These are phyloP conservation scores for Dione juno DNA, from an alignment of 2,888 invertebrate species.

Conservation along the genomic window DNA sequence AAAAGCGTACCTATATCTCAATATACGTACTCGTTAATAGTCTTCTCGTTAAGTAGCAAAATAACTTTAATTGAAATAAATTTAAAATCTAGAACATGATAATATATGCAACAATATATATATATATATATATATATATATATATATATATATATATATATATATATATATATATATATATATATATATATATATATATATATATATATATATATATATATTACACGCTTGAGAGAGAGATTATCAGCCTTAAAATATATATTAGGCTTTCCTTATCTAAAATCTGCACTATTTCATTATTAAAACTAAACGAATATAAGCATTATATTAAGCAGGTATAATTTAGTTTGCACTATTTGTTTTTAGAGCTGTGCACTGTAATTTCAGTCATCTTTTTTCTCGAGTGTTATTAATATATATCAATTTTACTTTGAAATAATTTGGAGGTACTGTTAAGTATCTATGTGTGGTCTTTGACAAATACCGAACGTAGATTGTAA, in stretches of 20 bases:
- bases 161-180: no score
- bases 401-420: neutral
- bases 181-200: no score
- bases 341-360: slow-evolving; percentile 34
- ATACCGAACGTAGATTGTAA: no score
- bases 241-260: slow-evolving; percentile 78
- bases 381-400: slow-evolving; percentile 2
- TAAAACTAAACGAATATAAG: slow-evolving; percentile 40
- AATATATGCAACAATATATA: no score
- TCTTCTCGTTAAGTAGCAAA: neutral
- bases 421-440: neutral
- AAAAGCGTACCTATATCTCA: no score
- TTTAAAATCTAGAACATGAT: no score
- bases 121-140: no score
- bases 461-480: no score
- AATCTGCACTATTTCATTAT: slow-evolving; percentile 52
- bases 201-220: no score
- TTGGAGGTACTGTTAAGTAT: neutral
- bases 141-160: no score
- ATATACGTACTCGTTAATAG: neutral
- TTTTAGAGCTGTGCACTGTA: neutral
- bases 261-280: slow-evolving; percentile 68
- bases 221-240: slow-evolving; percentile 78
- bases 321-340: slow-evolving; percentile 24
- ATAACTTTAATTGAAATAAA: neutral